Evolutionary conservation across 2,113 vertebrate genomes (phyloP).

Genomic region (Tragelaphus imberbis): DNA sequence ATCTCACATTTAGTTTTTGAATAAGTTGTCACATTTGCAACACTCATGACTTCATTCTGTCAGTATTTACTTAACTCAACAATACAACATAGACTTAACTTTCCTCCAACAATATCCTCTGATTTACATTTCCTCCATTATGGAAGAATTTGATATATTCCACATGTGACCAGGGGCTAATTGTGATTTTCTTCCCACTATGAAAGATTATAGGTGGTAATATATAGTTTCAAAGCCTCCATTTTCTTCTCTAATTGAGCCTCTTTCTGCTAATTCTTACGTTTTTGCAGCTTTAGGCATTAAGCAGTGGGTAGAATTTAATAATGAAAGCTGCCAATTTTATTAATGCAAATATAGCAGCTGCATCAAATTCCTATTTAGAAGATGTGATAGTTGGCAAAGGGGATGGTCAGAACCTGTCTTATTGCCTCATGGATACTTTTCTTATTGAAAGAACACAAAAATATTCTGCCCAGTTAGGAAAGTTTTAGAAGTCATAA

Average conservation of each 20-base stretch:
- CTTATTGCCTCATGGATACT: background rate
- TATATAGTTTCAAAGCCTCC: constrained; percentile 30
- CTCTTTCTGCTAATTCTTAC: constrained; percentile 28
- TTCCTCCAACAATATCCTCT: background rate
- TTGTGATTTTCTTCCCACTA: background rate
- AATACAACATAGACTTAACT: background rate
- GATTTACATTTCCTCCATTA: background rate
- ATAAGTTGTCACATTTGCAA: background rate
- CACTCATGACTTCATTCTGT: background rate
- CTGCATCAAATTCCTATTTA: constrained; percentile 3
- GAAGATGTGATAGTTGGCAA: background rate
- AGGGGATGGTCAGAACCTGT: background rate
- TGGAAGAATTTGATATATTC: background rate
- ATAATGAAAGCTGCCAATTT: constrained; percentile 39
- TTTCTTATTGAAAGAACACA: background rate
- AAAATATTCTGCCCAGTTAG: background rate
- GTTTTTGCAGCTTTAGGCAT: constrained; percentile 24
- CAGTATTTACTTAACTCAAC: constrained; percentile 26
- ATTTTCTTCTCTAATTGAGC: constrained; percentile 45
- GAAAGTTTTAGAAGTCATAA: background rate
- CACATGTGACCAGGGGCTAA: background rate
- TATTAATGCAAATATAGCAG: constrained; percentile 41
- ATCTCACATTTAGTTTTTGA: background rate
- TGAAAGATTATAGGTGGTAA: background rate
- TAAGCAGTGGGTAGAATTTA: constrained; percentile 45